Evolutionary conservation across 2,797 vertebrate genomes (phyloP), one percentile per base, ranked within the genome.

Genomic region (Sus cebifrons): DNA sequence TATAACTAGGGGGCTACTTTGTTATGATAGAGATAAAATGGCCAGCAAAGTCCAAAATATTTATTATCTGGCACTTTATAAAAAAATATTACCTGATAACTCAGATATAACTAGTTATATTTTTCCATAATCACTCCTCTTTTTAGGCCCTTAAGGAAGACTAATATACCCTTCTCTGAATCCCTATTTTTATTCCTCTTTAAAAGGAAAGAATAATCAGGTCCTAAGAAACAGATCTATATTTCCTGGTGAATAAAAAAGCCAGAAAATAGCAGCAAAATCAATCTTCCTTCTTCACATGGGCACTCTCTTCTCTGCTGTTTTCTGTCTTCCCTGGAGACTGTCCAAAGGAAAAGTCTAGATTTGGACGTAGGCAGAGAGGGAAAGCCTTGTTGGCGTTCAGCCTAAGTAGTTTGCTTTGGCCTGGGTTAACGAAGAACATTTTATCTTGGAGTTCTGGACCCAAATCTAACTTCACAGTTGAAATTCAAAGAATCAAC

Each of bases 401-500:
- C 32, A 78, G 23, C 18, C 70, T 36, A 32, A 62, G 40, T 12
- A 49, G 44, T 62, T 32, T 49, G 2, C 10, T 85, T 91, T 81
- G 52, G 29, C 40, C 40, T 84, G n/a, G 3, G 6, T 67, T 79
- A 91, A 68, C 25, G 62, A 96, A n/a, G 32, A 92, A 89, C 12
- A 79, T 15, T 92, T 79, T 70, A 21, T 79, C 60, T 81, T 91
- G n/a, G 32, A 56, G 5, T 32, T 91, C 78, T 68, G 1, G 16
- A 67, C 4, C 65, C 79, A 86, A 75, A 79, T 1, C 8, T 44
- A 82, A 71, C 13, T 1, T 44, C 54, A 77, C 20, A 36, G 16
- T 54, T 78, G 70, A 62, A 87, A 90, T 68, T 90, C 9, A 89
- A 89, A 89, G 13, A 74, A 90, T 84, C 77, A 89, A 58, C 20